These are phyloP conservation scores for Spinibarbus caldwelli DNA, from an alignment of 2,797 vertebrate genomes.

Conservation along the genomic window DNA sequence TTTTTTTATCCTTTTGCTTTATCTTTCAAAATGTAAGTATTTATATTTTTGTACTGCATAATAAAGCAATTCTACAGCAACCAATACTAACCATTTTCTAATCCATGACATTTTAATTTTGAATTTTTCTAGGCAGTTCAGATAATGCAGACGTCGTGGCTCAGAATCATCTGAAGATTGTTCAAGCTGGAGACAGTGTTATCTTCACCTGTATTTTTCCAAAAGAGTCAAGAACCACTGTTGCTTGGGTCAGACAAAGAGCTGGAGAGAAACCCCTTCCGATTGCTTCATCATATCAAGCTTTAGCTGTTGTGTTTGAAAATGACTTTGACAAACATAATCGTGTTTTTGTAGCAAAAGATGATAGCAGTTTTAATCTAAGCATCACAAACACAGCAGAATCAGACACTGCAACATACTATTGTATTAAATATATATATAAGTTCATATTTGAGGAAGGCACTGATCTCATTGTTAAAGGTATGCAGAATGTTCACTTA, in stretches of 20 bases:
- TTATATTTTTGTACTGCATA: not conserved
- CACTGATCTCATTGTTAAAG: slow-evolving; percentile 12
- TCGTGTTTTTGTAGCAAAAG: not conserved
- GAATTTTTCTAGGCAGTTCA: not conserved
- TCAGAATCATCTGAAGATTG: not conserved
- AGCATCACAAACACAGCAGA: not conserved
- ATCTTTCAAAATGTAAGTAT: slow-evolving; percentile 3
- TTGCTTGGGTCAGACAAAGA: not conserved
- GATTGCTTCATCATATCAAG: not conserved
- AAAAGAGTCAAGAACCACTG: not conserved
- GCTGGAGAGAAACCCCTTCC: not conserved
- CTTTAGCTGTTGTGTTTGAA: accelerated
- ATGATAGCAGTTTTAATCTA: not conserved
- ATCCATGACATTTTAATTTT: not conserved
- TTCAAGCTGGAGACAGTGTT: slow-evolving; percentile 1
- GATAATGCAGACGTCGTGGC: not conserved
- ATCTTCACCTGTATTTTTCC: not conserved
- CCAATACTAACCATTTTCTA: not conserved
- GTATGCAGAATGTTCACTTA: not conserved
- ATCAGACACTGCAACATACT: slow-evolving; percentile 15
- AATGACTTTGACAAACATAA: not conserved
- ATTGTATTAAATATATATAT: not conserved
- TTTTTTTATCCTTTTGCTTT: not conserved
- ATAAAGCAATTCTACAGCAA: not conserved
- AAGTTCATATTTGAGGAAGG: not conserved